Percentiles rank a stretch among this genome's conserved stretches.
phyloP scores from a whole-genome alignment of 2,113 vertebrate genomes.

The Deroptyus accipitrinus region DNA sequence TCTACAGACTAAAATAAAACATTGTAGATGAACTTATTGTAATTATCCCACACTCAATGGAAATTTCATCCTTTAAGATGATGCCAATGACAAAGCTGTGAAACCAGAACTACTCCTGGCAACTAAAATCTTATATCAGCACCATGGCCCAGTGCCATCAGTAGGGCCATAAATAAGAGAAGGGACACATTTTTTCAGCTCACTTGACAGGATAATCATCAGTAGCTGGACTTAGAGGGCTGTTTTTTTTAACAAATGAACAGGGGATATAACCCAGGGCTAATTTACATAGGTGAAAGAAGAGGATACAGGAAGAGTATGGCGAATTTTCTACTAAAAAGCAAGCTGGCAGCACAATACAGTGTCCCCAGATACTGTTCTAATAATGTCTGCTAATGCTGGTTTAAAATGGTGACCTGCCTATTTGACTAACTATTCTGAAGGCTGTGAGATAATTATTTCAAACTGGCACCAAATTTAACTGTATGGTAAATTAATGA shows the following conservation, averaged over 20 bases:
- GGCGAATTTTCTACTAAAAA: neutral
- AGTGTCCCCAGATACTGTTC: neutral
- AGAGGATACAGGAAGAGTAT: neutral
- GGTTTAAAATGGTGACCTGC: neutral
- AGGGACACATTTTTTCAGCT: neutral
- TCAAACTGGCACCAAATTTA: slow-evolving; percentile 10
- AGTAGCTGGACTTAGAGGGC: neutral
- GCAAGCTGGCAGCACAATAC: neutral
- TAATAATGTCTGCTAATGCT: neutral
- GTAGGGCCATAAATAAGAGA: neutral
- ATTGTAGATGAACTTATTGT: neutral
- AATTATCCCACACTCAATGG: neutral
- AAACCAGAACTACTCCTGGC: slow-evolving; percentile 25
- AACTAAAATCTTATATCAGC: slow-evolving; percentile 29
- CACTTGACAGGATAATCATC: neutral
- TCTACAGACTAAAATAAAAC: slow-evolving; percentile 34
- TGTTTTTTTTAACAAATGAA: neutral
- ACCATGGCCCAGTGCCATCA: neutral
- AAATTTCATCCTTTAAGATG: slow-evolving; percentile 16
- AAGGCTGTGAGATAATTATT: neutral
- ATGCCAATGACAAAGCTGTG: slow-evolving; percentile 33
- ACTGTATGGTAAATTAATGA: slow-evolving; percentile 16
- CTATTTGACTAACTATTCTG: neutral
- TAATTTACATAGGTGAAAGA: neutral
- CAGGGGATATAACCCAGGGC: neutral